Evolutionary conservation across 2,797 vertebrate species (phyloP).

Genomic region (Ptychobarbus kaznakovi): DNA sequence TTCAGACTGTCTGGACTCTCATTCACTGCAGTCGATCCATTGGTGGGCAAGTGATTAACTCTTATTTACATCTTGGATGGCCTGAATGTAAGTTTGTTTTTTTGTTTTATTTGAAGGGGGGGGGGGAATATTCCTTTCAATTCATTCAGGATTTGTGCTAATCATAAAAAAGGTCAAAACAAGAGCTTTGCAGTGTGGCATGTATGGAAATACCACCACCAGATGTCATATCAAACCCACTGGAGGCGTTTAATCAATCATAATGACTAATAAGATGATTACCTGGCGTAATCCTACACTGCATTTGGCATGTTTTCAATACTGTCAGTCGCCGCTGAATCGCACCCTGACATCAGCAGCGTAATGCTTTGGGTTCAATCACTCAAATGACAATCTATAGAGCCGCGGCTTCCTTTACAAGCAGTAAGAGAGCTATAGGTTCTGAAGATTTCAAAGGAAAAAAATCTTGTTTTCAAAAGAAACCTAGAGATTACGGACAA

Average conservation of each 20-base stretch:
- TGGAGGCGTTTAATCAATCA: conserved; percentile 45
- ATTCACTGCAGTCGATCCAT: not conserved
- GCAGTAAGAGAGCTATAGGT: not conserved
- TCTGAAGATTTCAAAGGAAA: not conserved
- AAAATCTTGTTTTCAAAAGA: not conserved
- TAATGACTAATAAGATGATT: conserved; percentile 43
- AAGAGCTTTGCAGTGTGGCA: not conserved
- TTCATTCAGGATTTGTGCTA: not conserved
- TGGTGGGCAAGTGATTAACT: not conserved
- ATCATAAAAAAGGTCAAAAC: not conserved
- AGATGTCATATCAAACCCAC: conserved; percentile 31
- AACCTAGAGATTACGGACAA: not conserved
- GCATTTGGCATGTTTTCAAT: conserved; percentile 48
- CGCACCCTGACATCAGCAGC: not conserved
- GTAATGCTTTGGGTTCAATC: not conserved
- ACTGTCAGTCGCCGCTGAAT: not conserved
- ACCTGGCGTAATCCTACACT: conserved; percentile 26
- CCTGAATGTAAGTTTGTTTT: not conserved
- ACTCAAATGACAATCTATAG: conserved; percentile 8
- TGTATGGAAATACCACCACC: conserved; percentile 2
- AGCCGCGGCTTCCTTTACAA: not conserved
- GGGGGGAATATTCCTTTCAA: not conserved
- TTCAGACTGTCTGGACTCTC: not conserved
- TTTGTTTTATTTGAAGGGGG: too few relatives aligned
- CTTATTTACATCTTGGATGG: not conserved